Conservation (phyloP, 2,113 vertebrate species). For the Cephalophus harveyi region DNA sequence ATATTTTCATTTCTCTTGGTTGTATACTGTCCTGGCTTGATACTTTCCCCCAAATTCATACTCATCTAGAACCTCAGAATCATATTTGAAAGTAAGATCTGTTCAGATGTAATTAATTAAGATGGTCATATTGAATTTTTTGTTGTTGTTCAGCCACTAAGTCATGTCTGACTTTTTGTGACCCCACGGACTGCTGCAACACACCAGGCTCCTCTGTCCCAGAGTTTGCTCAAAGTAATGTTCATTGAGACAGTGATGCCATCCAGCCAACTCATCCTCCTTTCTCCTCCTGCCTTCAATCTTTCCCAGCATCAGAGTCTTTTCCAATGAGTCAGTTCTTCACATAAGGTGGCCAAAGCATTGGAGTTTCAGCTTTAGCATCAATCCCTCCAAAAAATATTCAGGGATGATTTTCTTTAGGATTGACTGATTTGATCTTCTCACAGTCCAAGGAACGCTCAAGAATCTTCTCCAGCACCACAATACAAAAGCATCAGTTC, state of each 20-base stretch:
- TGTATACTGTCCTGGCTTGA: neutral
- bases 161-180: neutral
- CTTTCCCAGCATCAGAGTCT: neutral
- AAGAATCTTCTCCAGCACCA: neutral
- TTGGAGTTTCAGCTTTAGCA: neutral
- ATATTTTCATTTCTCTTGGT: neutral
- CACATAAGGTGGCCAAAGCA: neutral
- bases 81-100: neutral
- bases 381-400: neutral
- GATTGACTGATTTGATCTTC: neutral
- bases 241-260: neutral
- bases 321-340: neutral
- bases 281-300: neutral
- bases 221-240: neutral
- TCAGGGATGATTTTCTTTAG: neutral
- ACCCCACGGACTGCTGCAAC: neutral
- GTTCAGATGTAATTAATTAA: neutral
- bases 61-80: neutral
- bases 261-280: neutral
- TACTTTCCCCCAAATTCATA: no score
- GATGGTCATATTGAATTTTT: neutral
- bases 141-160: neutral
- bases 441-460: neutral
- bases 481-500: neutral
- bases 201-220: rapidly evolving